Conservation (phyloP, 2,797 vertebrate species). For the Rhabdophis nuchalis region DNA sequence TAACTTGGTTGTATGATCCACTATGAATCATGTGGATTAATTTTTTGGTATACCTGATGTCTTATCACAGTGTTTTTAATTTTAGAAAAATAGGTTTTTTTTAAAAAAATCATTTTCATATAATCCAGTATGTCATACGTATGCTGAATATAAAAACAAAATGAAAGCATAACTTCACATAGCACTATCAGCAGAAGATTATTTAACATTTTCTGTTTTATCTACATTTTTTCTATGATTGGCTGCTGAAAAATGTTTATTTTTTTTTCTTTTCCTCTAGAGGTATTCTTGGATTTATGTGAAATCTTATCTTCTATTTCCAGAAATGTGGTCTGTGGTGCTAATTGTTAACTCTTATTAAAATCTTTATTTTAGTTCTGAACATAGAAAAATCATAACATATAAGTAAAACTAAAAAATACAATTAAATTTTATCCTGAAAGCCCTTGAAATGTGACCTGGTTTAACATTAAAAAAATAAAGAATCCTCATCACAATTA, state of each 20-base stretch:
- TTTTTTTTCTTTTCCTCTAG: background rate
- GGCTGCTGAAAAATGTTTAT: background rate
- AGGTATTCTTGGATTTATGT: background rate
- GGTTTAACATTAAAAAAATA: constrained; percentile 9
- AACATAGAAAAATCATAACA: background rate
- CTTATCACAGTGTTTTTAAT: background rate
- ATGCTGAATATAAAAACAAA: background rate
- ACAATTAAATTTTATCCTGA: background rate
- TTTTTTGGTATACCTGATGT: background rate
- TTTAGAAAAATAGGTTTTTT: background rate
- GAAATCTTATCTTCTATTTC: background rate
- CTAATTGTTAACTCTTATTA: background rate
- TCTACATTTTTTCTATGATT: background rate
- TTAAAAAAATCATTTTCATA: background rate
- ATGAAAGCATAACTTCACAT: background rate
- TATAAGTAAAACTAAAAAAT: background rate
- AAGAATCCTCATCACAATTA: background rate
- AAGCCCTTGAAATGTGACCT: background rate
- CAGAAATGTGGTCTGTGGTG: background rate
- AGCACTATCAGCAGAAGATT: background rate
- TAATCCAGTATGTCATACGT: background rate
- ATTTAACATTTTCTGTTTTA: background rate
- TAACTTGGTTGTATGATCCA: background rate
- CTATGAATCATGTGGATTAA: background rate
- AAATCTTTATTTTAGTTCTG: background rate